These are phyloP conservation scores for Pollimyrus isidori DNA, from an alignment of 2,113 vertebrate species.

Conservation along the genomic window DNA sequence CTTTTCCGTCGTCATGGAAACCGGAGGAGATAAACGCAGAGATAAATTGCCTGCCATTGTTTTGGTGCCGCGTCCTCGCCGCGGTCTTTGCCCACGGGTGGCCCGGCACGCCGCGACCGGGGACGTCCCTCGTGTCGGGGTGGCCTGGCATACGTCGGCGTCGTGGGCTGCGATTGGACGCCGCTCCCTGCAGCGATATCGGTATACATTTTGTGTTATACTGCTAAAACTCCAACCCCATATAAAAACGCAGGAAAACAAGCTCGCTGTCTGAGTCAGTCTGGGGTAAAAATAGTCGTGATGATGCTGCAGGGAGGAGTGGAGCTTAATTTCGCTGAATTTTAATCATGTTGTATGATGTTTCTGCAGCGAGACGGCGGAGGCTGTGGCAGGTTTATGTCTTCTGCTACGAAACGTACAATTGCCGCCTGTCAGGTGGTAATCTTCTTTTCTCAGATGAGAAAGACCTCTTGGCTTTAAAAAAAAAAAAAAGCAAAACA, in stretches of 20 bases:
- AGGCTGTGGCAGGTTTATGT: slow-evolving; percentile 6
- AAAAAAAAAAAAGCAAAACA: not conserved
- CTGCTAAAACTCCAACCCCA: not conserved
- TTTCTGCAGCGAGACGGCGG: not conserved
- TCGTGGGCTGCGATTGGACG: not conserved
- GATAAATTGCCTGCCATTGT: not conserved
- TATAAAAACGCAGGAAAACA: not conserved
- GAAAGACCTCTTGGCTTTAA: slow-evolving; percentile 8
- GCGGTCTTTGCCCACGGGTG: not conserved
- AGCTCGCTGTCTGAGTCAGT: not conserved
- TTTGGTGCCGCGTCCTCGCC: not conserved
- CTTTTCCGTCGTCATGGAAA: slow-evolving; percentile 1
- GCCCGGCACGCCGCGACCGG: not conserved
- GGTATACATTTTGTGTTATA: not conserved
- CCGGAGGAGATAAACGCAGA: not conserved
- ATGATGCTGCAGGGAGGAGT: slow-evolving; percentile 8
- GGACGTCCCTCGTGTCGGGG: not conserved
- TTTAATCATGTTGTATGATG: slow-evolving; percentile 11
- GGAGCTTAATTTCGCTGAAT: not conserved
- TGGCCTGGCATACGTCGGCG: no score
- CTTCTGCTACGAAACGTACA: slow-evolving; percentile 9
- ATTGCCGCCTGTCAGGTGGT: slow-evolving; percentile 10
- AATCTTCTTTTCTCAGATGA: slow-evolving; percentile 7
- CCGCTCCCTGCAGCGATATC: not conserved
- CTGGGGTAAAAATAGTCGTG: not conserved